A percentile compares a stretch with the other conserved stretches of the same genome.
phyloP scores from a whole-genome alignment of 2,888 invertebrate genomes.

The Epistrophe grossulariae region DNA sequence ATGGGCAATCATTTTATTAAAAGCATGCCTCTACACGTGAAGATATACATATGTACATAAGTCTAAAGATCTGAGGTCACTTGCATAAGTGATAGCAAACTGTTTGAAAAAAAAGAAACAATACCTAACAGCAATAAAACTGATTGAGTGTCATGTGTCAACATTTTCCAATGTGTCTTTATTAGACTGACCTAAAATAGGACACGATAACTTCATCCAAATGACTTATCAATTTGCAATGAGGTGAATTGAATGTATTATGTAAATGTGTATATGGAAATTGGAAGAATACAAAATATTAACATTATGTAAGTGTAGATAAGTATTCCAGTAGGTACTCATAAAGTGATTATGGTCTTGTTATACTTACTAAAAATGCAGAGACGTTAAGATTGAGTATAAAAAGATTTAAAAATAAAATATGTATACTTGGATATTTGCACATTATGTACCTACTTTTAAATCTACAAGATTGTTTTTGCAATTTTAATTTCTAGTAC shows the following conservation, averaged over 20 bases:
- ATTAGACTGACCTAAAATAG: neutral
- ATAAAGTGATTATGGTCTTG: too few relatives aligned
- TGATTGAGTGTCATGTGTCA: conserved; percentile 51
- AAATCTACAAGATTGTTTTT: too few relatives aligned
- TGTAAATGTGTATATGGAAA: neutral
- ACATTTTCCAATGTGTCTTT: conserved; percentile 12
- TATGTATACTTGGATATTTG: too few relatives aligned
- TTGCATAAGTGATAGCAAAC: conserved; percentile 29
- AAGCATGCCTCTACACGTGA: conserved; percentile 28
- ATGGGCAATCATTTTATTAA: conserved; percentile 2
- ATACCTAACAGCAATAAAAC: conserved; percentile 4
- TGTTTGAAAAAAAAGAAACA: conserved; percentile 12
- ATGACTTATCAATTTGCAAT: conserved; percentile 57
- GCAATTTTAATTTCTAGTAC: too few relatives aligned
- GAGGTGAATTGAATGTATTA: neutral
- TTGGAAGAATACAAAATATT: neutral
- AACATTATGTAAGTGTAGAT: too few relatives aligned
- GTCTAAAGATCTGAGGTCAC: conserved; percentile 4
- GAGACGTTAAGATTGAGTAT: too few relatives aligned
- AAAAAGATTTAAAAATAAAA: too few relatives aligned
- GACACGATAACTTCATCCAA: conserved; percentile 11
- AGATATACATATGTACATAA: neutral
- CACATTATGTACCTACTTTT: too few relatives aligned
- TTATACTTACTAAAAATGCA: too few relatives aligned
- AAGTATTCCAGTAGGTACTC: too few relatives aligned